Conservation (phyloP, 2,888 invertebrate species). For the Eupithecia subfuscata region DNA sequence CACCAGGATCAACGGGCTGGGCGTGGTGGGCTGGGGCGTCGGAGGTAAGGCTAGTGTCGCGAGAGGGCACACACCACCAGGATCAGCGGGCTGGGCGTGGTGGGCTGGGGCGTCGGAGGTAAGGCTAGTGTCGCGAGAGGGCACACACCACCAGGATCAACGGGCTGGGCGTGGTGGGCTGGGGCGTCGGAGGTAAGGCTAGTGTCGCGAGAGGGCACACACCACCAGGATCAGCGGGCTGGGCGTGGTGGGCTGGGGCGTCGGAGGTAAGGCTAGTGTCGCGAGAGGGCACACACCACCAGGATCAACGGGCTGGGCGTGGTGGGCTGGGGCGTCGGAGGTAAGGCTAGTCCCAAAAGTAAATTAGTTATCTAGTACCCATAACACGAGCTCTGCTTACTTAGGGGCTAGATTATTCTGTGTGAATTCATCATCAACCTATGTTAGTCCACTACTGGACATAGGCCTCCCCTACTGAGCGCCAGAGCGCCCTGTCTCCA, state of each 20-base stretch:
- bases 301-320: constrained; percentile 99
- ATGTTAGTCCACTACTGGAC: no score
- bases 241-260: constrained; percentile 98
- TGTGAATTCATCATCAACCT: no score
- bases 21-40: constrained; percentile 98
- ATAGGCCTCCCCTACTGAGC: no score
- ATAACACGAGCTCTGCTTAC: no score
- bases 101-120: constrained; percentile 99
- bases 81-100: constrained; percentile 98
- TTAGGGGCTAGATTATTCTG: no score
- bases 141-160: constrained; percentile 99
- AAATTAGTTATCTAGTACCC: not conserved
- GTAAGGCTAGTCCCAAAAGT: no score
- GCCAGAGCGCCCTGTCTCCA: no score
- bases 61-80: constrained; percentile 93
- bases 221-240: constrained; percentile 99
- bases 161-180: constrained; percentile 97
- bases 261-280: constrained; percentile 87
- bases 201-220: constrained; percentile 75
- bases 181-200: constrained; percentile 94
- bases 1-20: constrained; percentile 99
- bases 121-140: no score
- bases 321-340: constrained; percentile 98
- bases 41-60: constrained; percentile 85
- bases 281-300: constrained; percentile 89